phyloP scores from a whole-genome alignment of 2,888 invertebrate species.

The Eupeodes latifasciatus region DNA sequence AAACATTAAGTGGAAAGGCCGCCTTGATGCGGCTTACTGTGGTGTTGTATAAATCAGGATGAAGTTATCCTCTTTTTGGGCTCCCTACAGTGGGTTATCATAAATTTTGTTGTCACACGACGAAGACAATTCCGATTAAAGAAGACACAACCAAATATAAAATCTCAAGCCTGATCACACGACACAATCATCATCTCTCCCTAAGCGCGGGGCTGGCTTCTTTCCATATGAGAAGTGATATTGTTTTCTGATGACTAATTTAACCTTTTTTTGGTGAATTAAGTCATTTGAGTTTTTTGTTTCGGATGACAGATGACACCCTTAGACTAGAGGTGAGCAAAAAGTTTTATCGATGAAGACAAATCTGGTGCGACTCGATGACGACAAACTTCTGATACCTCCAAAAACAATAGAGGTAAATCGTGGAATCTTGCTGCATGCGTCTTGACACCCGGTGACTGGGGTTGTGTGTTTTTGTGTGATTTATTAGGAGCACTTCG shows the following conservation, averaged over 20 bases:
- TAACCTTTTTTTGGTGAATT: slow-evolving; percentile 50
- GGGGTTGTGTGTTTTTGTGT: slow-evolving; percentile 8
- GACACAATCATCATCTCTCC: background rate
- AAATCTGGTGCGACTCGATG: slow-evolving; percentile 55
- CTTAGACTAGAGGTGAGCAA: slow-evolving; percentile 1
- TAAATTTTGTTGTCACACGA: slow-evolving; percentile 38
- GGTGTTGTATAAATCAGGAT: slow-evolving; percentile 63
- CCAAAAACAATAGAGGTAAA: slow-evolving; percentile 48
- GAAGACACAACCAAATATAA: background rate
- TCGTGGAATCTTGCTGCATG: slow-evolving; percentile 35
- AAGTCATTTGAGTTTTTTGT: slow-evolving; percentile 49
- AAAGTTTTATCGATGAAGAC: slow-evolving; percentile 54
- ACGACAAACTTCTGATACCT: slow-evolving; percentile 29
- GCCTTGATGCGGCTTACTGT: background rate
- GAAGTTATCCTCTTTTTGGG: slow-evolving; percentile 46
- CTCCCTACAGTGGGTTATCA: slow-evolving; percentile 37
- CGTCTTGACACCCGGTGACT: slow-evolving; percentile 33
- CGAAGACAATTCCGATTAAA: slow-evolving; percentile 27
- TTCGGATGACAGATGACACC: background rate
- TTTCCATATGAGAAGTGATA: slow-evolving; percentile 40
- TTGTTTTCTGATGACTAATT: slow-evolving; percentile 69
- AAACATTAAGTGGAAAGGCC: slow-evolving; percentile 39
- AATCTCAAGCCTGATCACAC: slow-evolving; percentile 34
- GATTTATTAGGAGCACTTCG: slow-evolving; percentile 52
- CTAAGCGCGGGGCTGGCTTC: background rate